Evolutionary conservation across 2,797 vertebrate species (phyloP), one percentile per base, ranked within the genome.

Genomic region (Petrocephalus sullivani): DNA sequence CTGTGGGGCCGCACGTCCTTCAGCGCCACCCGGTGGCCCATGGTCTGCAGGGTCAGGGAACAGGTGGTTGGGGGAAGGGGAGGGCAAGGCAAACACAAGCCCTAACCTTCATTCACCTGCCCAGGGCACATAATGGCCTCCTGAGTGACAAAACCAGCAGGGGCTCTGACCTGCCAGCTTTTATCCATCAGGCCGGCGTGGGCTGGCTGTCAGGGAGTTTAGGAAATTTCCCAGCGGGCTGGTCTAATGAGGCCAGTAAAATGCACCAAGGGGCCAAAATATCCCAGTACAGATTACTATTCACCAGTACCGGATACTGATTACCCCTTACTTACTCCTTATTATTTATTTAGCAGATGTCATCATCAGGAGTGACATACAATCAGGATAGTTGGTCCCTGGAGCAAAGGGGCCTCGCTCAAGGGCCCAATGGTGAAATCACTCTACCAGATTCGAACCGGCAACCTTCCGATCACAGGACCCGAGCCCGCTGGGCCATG

Each of bases 1-100:
- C 94, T 94, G 89, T 95, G 94, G 87, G 94, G 91, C 82, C 94
- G 93, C 89, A 95, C 89, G 78, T 95, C 92, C n/a, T 93, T 92
- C 91, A 95, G 90, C 67, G 93, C 88, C 19, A 89, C 90, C 14
- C 92, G 91, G 19, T 94, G 94, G 78, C 94, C 92, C 53, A 94
- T 92, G 10, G 93, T 94, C 92, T 97, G 56, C 49, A 89, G 89
- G 84, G 53, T 28, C 21, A 71, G 28, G 16, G 37, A 67, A 19
- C 81, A 75, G 78, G 78, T 19, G n/a, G 53, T 14, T 60, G 67
- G 19, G 1, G 88, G 90, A 86, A 87, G 84, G 19, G 49, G 9
- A 0, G 49, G 12, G 4, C 1, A 37, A 12, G 9, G 41, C 41
- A 46, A 19, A 57, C 58, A 58, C 54, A 37, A 85, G 28, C 54